These are phyloP conservation scores for Ischnus inquisitorius DNA, from an alignment of 2,888 invertebrate species.

Conservation along the genomic window DNA sequence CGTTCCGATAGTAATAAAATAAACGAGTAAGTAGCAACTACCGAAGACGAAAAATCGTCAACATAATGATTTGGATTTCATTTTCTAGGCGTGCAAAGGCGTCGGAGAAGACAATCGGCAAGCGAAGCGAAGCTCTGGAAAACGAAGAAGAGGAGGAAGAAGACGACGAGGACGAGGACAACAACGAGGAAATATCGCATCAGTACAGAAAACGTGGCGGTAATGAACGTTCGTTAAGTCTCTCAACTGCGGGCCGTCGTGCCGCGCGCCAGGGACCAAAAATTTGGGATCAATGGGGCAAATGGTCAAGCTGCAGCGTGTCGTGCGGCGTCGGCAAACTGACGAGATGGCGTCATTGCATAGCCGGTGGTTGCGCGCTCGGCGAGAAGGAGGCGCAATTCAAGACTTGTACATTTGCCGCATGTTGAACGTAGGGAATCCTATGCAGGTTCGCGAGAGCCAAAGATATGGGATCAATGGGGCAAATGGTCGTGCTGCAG, in stretches of 20 bases:
- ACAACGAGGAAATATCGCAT: constrained; percentile 3
- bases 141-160: constrained; percentile 46
- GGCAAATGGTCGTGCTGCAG: constrained; percentile 85
- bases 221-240: constrained; percentile 45
- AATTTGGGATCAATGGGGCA: constrained; percentile 86
- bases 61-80: background rate
- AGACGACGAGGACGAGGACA: constrained; percentile 30
- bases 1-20: constrained; percentile 1
- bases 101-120: background rate
- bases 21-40: background rate
- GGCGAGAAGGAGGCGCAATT: constrained; percentile 87
- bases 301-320: constrained; percentile 86
- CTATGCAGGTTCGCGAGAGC: constrained; percentile 62
- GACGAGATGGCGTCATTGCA: constrained; percentile 86
- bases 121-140: constrained; percentile 32
- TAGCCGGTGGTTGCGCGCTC: constrained; percentile 84
- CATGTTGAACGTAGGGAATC: constrained; percentile 78
- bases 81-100: background rate
- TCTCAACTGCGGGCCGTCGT: constrained; percentile 30
- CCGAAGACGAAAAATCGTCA: background rate
- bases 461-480: constrained; percentile 85
- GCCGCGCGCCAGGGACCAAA: constrained; percentile 77
- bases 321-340: constrained; percentile 86
- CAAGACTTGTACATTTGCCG: constrained; percentile 85
- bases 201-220: constrained; percentile 29